Percentiles rank a stretch among this genome's conserved stretches.
phyloP scores from a whole-genome alignment of 92 coral and sea anemone genomes.

The Porites evermanni region DNA sequence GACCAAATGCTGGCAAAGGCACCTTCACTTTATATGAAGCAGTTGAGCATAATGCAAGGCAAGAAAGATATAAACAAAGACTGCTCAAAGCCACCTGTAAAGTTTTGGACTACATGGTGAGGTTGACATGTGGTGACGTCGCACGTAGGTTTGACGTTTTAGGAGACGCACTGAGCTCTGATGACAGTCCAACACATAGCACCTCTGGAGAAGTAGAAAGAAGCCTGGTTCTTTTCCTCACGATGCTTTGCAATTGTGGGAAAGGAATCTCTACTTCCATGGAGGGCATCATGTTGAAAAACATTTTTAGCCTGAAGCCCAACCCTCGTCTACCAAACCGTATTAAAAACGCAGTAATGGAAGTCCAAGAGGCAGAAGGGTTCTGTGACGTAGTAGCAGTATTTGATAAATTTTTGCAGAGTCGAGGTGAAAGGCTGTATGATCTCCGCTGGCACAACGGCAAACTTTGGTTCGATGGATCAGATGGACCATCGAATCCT shows the following conservation, averaged over 20 bases:
- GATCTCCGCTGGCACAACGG: conserved; percentile 73
- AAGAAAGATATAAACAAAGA: not conserved
- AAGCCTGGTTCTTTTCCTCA: conserved; percentile 60
- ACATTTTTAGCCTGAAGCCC: conserved; percentile 41
- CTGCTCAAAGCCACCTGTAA: conserved; percentile 28
- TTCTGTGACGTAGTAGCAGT: conserved; percentile 65
- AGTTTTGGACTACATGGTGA: conserved; percentile 54
- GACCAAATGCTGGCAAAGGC: conserved; percentile 25
- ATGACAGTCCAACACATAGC: not conserved
- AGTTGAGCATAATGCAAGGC: conserved; percentile 45
- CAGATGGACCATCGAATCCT: conserved; percentile 32
- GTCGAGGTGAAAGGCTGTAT: conserved; percentile 62
- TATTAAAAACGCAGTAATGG: conserved; percentile 55
- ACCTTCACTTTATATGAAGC: conserved; percentile 44
- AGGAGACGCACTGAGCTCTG: conserved; percentile 25
- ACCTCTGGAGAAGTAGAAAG: conserved; percentile 63
- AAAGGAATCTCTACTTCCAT: conserved; percentile 49
- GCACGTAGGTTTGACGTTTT: conserved; percentile 54
- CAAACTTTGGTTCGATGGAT: conserved; percentile 7
- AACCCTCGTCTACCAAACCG: conserved; percentile 53
- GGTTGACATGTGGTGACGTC: conserved; percentile 50
- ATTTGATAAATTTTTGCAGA: conserved; percentile 54
- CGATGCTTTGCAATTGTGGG: conserved; percentile 79
- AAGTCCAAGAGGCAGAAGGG: conserved; percentile 44
- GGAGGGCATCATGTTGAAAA: conserved; percentile 50